Evolutionary conservation across 2,113 vertebrate genomes (phyloP), one percentile per base, ranked within the genome.

Genomic region (Lasiurus cinereus): DNA sequence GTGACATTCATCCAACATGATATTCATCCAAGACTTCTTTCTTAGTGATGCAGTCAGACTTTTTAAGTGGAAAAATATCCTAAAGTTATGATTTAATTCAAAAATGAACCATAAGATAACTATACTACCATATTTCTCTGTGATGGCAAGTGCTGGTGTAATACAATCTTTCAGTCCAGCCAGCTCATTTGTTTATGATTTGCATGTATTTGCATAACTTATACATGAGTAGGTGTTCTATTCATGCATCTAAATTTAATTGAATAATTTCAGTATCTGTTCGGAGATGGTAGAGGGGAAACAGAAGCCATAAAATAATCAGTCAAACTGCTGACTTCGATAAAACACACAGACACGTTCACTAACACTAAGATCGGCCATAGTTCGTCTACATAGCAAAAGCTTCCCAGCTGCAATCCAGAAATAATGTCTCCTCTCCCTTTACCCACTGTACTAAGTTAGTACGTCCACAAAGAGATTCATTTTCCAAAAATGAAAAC

Each of bases 161-260:
- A 80, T 10, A 14, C 7, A 31, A 22, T 33, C 70, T 84, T 76
- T 27, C 21, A 52, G 18, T 5, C 11, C n/a, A 72, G 67, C 18
- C 72, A 69, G 33, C 56, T 66, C 8, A 0, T 48, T 24, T 77
- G n/a, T 19, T 0, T 18, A 33, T 18, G 3, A n/a, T 56, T 19
- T 39, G 62, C 24, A 36, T 31, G 33, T 5, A 90, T 54, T 3
- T 91, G 59, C 36, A 43, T 29, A 66, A 80, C 24, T 46, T 95
- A 62, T 33, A 43, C 21, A 66, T 19, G n/a, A 96, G 22, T 56
- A 72, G 27, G 29, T 52, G 2, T 84, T 88, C 80, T 78, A 59
- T 59, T 93, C 73, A 19, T n/a, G 69, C 52, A 86, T 66, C 83
- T 77, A 89, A 72, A 64, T 64, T 70, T 84, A 90, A 78, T 77